Evolutionary conservation across 2,888 invertebrate genomes (phyloP).

Genomic region (Phragmatobia fuliginosa): DNA sequence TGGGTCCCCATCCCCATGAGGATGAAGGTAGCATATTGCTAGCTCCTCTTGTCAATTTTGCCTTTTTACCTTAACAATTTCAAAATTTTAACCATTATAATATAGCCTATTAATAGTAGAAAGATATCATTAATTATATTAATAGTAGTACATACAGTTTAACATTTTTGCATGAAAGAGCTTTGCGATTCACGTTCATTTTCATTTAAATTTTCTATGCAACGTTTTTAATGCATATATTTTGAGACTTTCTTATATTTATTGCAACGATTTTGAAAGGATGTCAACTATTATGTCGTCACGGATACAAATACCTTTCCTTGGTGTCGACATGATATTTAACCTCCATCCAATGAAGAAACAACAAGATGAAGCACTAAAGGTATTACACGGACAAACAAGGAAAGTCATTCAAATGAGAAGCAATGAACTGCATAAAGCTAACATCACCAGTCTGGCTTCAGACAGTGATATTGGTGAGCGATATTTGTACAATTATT

Average conservation of each 20-base stretch:
- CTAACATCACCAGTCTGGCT: conserved; percentile 62
- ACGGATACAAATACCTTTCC: conserved; percentile 71
- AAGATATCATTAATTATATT: too few species aligned
- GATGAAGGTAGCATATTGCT: too few species aligned
- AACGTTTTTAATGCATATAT: neutral
- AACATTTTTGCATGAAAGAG: neutral
- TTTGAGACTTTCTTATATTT: neutral
- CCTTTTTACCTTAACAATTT: neutral
- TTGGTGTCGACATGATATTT: conserved; percentile 67
- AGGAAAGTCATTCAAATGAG: conserved; percentile 77
- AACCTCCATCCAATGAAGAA: conserved; percentile 86
- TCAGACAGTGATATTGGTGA: conserved; percentile 1
- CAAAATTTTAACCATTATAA: neutral
- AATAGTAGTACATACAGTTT: neutral
- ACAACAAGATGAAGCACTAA: conserved; percentile 80
- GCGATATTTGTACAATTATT: neutral
- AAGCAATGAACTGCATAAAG: conserved; percentile 64
- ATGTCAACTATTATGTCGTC: conserved; percentile 58
- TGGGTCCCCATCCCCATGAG: too few species aligned
- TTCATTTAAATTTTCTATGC: neutral
- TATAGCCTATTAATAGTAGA: neutral
- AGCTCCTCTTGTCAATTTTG: too few species aligned
- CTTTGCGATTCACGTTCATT: neutral
- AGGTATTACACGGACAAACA: conserved; percentile 77
- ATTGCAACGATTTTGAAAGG: conserved; percentile 39